Conservation (phyloP, 2,797 vertebrate genomes). For the Coluber constrictor region DNA sequence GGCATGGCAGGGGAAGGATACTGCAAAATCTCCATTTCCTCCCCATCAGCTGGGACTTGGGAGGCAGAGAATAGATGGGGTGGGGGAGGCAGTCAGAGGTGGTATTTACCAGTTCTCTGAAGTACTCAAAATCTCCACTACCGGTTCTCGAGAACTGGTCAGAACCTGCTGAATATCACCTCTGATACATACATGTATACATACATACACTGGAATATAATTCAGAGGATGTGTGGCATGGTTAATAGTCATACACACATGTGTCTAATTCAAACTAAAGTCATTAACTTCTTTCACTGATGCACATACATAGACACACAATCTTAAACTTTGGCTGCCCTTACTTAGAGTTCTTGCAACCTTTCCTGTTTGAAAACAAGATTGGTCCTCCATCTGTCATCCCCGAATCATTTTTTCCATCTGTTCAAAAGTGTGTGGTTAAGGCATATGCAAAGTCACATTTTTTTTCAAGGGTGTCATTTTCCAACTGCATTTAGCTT, state of each 20-base stretch:
- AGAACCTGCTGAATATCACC: too few relatives aligned
- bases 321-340: constrained; percentile 19
- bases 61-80: too few relatives aligned
- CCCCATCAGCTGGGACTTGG: too few relatives aligned
- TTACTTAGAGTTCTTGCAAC: not conserved
- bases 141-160: too few relatives aligned
- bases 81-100: too few relatives aligned
- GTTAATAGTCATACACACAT: not conserved
- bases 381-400: not conserved
- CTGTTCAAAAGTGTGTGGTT: constrained; percentile 10
- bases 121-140: too few relatives aligned
- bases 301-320: not conserved
- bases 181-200: too few relatives aligned
- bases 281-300: not conserved
- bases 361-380: not conserved
- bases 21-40: too few relatives aligned
- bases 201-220: not conserved
- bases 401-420: constrained; percentile 13
- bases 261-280: not conserved
- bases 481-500: constrained; percentile 1
- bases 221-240: not conserved
- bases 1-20: too few relatives aligned
- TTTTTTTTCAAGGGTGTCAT: not conserved
- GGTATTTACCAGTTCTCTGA: too few relatives aligned
- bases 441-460: constrained; percentile 3